phyloP scores from a whole-genome alignment of 2,797 vertebrate species.

The Hippocampus kuda region DNA sequence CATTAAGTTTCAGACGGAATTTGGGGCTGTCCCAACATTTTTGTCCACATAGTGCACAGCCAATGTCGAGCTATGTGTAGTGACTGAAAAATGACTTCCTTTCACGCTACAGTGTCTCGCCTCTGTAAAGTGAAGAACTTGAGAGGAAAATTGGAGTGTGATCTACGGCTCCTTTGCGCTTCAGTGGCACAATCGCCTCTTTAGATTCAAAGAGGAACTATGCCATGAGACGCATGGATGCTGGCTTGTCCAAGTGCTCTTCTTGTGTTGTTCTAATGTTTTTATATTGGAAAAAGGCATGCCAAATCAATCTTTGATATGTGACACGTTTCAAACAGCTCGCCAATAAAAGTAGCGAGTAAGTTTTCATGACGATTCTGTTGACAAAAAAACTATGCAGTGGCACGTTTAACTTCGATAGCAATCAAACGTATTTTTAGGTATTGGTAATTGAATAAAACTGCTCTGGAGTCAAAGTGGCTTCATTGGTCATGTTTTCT shows the following conservation, averaged over 20 bases:
- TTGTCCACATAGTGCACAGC: background rate
- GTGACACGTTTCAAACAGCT: background rate
- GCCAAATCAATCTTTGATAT: background rate
- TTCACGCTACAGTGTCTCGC: background rate
- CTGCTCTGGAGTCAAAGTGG: background rate
- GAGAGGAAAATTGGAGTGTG: conserved; percentile 3
- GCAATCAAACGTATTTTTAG: no score
- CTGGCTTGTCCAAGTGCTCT: background rate
- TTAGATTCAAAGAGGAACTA: background rate
- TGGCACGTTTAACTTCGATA: no score
- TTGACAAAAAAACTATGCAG: background rate
- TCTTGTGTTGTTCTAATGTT: background rate
- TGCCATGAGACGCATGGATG: background rate
- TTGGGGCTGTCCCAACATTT: background rate
- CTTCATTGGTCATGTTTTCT: no score
- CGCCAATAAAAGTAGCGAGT: background rate
- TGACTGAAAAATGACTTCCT: conserved; percentile 4
- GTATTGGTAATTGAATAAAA: background rate
- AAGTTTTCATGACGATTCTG: background rate
- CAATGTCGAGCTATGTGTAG: background rate
- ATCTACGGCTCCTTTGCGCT: background rate
- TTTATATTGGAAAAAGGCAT: background rate
- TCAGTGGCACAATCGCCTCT: background rate
- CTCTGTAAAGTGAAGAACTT: background rate
- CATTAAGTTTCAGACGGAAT: background rate